phyloP scores from a whole-genome alignment of 1,140 invertebrate genomes.

The Paraescarpia echinospica region DNA sequence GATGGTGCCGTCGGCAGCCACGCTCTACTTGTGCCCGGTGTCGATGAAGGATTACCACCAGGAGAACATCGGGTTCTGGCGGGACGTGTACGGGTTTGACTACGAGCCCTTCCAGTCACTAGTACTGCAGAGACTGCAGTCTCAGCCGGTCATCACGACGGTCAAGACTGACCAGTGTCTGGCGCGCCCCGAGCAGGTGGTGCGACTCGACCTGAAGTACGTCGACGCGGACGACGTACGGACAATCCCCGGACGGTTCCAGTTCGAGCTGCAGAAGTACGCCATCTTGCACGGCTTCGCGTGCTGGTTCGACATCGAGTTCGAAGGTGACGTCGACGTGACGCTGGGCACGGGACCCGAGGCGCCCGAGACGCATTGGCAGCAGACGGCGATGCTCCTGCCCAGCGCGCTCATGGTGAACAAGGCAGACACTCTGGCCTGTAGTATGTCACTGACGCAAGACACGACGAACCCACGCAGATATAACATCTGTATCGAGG shows the following conservation, averaged over 20 bases:
- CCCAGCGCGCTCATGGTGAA: slow-evolving; percentile 20
- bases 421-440: slow-evolving; percentile 16
- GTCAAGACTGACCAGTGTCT: slow-evolving; percentile 37
- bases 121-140: background rate
- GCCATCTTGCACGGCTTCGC: slow-evolving; percentile 48
- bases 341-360: slow-evolving; percentile 29
- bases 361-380: slow-evolving; percentile 24
- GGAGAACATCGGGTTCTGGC: slow-evolving; percentile 49
- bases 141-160: slow-evolving; percentile 41
- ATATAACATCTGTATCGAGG: slow-evolving; percentile 26
- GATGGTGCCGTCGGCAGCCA: slow-evolving; percentile 46
- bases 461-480: slow-evolving; percentile 1
- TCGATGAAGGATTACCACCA: slow-evolving; percentile 31
- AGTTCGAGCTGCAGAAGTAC: slow-evolving; percentile 36
- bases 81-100: slow-evolving; percentile 51
- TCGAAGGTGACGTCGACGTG: slow-evolving; percentile 32
- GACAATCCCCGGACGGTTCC: slow-evolving; percentile 35
- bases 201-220: slow-evolving; percentile 45
- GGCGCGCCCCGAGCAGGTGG: slow-evolving; percentile 37
- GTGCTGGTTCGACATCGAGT: slow-evolving; percentile 52
- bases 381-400: slow-evolving; percentile 27
- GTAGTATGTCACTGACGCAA: slow-evolving; percentile 12
- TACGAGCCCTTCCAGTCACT: slow-evolving; percentile 42
- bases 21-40: slow-evolving; percentile 41
- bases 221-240: slow-evolving; percentile 40